phyloP scores from a whole-genome alignment of 2,113 vertebrate species.

The Corythoichthys haematopterus region DNA sequence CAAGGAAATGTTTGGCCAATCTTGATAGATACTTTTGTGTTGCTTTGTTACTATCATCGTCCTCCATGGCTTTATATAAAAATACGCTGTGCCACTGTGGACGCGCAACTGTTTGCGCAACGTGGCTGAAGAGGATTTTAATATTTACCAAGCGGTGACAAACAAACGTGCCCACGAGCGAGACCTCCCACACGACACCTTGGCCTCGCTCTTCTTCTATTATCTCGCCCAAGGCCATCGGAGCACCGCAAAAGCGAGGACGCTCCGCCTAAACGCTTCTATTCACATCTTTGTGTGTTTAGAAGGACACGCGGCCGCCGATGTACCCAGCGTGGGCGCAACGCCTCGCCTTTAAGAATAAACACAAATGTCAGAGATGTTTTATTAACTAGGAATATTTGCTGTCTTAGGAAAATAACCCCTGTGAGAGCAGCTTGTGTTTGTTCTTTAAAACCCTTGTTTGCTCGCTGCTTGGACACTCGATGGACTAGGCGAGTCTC shows the following conservation, averaged over 20 bases:
- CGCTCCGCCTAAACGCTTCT: constrained; percentile 52
- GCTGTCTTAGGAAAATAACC: neutral
- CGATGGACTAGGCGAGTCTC: neutral
- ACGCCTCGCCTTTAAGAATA: constrained; percentile 28
- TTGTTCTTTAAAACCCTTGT: constrained; percentile 6
- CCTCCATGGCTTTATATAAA: neutral
- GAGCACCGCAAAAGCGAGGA: constrained; percentile 33
- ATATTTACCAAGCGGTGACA: constrained; percentile 18
- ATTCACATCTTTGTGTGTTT: constrained; percentile 53
- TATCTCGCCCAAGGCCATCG: constrained; percentile 43
- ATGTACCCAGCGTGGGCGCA: constrained; percentile 45
- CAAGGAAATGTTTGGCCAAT: neutral
- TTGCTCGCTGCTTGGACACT: neutral
- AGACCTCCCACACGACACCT: constrained; percentile 42
- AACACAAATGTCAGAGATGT: constrained; percentile 28
- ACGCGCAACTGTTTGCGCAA: neutral
- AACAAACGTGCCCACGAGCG: constrained; percentile 18
- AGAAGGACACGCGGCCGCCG: constrained; percentile 50
- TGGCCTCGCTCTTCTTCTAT: constrained; percentile 23
- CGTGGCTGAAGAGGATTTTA: neutral
- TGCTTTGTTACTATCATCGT: neutral
- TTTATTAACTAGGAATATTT: constrained; percentile 29
- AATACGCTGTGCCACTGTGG: neutral
- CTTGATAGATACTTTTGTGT: neutral
- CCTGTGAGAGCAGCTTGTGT: neutral